Base-by-base conservation (phyloP, 1,140 invertebrate genomes). In the Monochamus saltuarius region DNA sequence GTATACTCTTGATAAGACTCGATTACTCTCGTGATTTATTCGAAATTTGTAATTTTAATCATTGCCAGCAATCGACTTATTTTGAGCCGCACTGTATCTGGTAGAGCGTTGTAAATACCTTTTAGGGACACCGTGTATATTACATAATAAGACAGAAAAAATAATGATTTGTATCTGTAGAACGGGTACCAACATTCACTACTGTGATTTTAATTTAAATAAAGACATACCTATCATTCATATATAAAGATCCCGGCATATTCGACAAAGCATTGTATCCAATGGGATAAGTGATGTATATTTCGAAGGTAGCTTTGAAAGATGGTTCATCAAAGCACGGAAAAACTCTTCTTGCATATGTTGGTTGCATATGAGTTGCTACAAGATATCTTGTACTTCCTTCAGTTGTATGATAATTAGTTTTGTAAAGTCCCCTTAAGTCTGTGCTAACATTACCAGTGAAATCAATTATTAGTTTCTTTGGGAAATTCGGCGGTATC, bases 261-360 rank as follows among this genome's bases (percentile, higher is more conserved):
- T 49, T 49, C 14, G 46, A 49, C 6, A 7, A 22, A 49, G 19
- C 46, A 19, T n/a, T 19, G 1, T 17, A 19, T n/a, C 19, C 19
- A 17, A n/a, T 0, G 14, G 46, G 46, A 49, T 22, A 49, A 19
- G 16, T 22, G 3, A 49, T 22, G 43, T 46, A 46, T 46, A 46
- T 19, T 46, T 75, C 81, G 69, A 93, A 97, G 1, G 78, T 82
- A 0, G 89, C 85, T 71, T 92, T 94, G 62, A 90, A 85, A 11
- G 81, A 79, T 0, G 95, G 94, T 69, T 97, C 94, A 75, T 97
- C 94, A 69, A 91, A 92, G 72, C 92, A 95, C 0, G 94, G 94
- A 71, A 95, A 94, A 1, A 88, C 89, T 39, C 85, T 80, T 8
- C 94, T 80, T 0, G 92, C 91, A 73, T 87, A 85, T 0, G 86